Conservation (phyloP, 2,888 invertebrate species). For the Diarsia dahlii region DNA sequence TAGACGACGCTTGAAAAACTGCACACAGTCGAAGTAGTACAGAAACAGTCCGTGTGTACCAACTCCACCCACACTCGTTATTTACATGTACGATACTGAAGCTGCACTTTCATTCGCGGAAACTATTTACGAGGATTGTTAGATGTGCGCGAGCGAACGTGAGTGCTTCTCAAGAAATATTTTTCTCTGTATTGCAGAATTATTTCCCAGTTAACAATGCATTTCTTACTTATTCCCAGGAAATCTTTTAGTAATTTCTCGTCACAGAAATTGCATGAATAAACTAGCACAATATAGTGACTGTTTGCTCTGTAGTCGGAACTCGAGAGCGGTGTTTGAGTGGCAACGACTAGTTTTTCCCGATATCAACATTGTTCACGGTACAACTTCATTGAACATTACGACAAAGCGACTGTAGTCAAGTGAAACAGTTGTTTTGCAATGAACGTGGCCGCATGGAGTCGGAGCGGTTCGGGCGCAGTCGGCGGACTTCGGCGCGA, state of each 20-base stretch:
- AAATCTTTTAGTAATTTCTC: slow-evolving; percentile 11
- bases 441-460: slow-evolving; percentile 10
- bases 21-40: background rate
- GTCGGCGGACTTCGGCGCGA: background rate
- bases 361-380: slow-evolving; percentile 19
- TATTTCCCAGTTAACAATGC: background rate
- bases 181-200: slow-evolving; percentile 1
- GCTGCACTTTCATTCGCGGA: background rate
- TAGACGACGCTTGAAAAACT: slow-evolving; percentile 16
- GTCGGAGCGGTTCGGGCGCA: slow-evolving; percentile 7
- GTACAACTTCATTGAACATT: slow-evolving; percentile 39
- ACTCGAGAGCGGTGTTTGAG: slow-evolving; percentile 3
- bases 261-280: slow-evolving; percentile 9
- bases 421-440: slow-evolving; percentile 28
- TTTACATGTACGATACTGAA: background rate
- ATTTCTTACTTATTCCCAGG: background rate
- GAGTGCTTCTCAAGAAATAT: slow-evolving; percentile 20
- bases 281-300: slow-evolving; percentile 15
- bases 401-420: slow-evolving; percentile 24
- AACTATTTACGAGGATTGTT: slow-evolving; percentile 4
- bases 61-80: background rate
- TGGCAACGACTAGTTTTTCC: slow-evolving; percentile 10
- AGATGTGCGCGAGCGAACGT: background rate
- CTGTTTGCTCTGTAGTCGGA: background rate
- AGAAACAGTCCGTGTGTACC: background rate